Evolutionary conservation across 1,140 invertebrate species (phyloP), one percentile per base, ranked within the genome.

Genomic region (Halesus radiatus): DNA sequence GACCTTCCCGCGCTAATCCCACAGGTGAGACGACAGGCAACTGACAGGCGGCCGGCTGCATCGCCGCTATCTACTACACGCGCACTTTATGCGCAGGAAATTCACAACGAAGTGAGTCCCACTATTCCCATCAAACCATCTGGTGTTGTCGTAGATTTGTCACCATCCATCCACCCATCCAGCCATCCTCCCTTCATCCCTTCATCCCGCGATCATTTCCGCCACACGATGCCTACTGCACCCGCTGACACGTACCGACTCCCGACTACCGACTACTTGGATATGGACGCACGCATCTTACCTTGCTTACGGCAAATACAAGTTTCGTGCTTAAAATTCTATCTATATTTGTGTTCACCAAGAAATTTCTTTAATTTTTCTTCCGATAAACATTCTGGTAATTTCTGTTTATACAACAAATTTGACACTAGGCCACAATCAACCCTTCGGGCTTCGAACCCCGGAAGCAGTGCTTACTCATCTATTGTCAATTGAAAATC

Each of bases 51-150:
- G 53, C 75, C 75, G 52, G 54, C 75, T 37, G 64, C 76, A 78
- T 45, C 62, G 52, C 62, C 76, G 53, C 64, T 66, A 62, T 56
- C 58, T 50, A 56, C 60, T 10, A 45, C 37, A 45, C 18, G 37
- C 54, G 37, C 64, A 22, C 80, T 82, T 78, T 80, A 80, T 78
- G 81, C 75, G 78, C 80, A 83, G 76, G 62, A 80, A 80, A 83
- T 78, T 83, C 70, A 80, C 81, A 78, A 52, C 64, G 78, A 83
- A 80, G 81, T 80, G 78, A 83, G 81, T 83, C 72, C 54, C 16
- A 56, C 54, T 37, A 58, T 58, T 56, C 26, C 29, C 52, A 75
- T 75, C 52, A 45, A 45, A 45, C 37, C 37, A 58, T 32, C 23
- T 26, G 53, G 54, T 75, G 72, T 58, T 75, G 72, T 75, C 54